Conservation (phyloP, 2,797 vertebrate species). For the Psittacula derbiana region DNA sequence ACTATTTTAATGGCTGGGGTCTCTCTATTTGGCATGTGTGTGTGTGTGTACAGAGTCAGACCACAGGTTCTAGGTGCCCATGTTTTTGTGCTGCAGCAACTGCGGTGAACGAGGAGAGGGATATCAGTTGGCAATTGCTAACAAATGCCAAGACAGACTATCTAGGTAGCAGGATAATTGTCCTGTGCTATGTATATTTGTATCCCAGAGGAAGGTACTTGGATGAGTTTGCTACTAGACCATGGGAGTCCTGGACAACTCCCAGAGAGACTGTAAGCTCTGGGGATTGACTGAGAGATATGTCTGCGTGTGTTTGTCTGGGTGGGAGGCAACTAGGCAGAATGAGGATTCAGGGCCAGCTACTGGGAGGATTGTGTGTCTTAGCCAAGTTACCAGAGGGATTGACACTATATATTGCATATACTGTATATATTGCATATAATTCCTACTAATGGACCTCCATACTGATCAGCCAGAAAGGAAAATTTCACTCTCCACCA, state of each 20-base stretch:
- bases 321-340: background rate
- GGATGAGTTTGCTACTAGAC: background rate
- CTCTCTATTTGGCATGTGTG: background rate
- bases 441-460: background rate
- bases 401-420: background rate
- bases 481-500: background rate
- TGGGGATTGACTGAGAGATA: background rate
- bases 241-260: background rate
- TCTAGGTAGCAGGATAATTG: background rate
- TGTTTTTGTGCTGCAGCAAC: background rate
- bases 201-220: background rate
- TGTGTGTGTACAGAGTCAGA: background rate
- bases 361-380: background rate
- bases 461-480: background rate
- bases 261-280: background rate
- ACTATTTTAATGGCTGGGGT: background rate
- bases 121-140: background rate
- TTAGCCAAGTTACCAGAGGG: background rate
- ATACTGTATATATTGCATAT: background rate
- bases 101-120: background rate
- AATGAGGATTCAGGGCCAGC: background rate
- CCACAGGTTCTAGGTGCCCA: too few species aligned
- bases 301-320: background rate
- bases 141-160: background rate
- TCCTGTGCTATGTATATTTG: background rate